A percentile compares a stretch with the other conserved stretches of the same genome.
These are phyloP conservation scores for Homarus gammarus DNA, from an alignment of 2,888 invertebrate species.

Conservation along the genomic window DNA sequence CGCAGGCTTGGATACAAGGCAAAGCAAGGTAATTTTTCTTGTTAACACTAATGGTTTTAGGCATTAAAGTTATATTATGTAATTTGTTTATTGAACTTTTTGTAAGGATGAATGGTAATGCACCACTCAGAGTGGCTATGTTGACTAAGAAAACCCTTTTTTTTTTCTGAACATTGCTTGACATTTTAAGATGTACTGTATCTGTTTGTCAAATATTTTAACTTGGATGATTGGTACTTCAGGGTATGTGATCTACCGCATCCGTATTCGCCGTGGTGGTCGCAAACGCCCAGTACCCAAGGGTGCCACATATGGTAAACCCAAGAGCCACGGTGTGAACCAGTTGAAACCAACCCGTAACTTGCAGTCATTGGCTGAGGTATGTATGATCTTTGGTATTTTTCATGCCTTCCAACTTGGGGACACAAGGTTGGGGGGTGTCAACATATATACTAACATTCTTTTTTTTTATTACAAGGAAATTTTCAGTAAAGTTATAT, in stretches of 20 bases:
- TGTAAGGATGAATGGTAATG: slow-evolving; percentile 16
- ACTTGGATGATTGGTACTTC: slow-evolving; percentile 70
- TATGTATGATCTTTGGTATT: too few relatives aligned
- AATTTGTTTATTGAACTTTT: too few relatives aligned
- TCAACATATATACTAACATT: too few relatives aligned
- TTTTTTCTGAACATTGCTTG: neutral
- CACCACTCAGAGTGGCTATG: neutral
- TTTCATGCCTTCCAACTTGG: too few relatives aligned
- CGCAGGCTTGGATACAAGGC: slow-evolving; percentile 97
- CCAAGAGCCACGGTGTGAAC: slow-evolving; percentile 99
- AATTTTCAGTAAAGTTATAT: too few relatives aligned
- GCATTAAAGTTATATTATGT: neutral
- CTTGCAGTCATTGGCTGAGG: slow-evolving; percentile 98
- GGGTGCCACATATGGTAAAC: slow-evolving; percentile 98
- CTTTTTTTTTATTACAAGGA: too few relatives aligned
- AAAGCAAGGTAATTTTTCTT: slow-evolving; percentile 90
- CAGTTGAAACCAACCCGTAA: slow-evolving; percentile 97
- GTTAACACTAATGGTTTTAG: neutral
- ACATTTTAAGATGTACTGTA: neutral
- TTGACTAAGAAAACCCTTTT: neutral
- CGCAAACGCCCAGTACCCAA: slow-evolving; percentile 99
- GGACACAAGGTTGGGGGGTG: too few relatives aligned
- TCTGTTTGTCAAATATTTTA: neutral
- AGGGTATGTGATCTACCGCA: slow-evolving; percentile 98
- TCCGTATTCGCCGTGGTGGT: slow-evolving; percentile 98